Percentiles rank a stretch among this genome's conserved stretches.
Conservation (phyloP, 92 coral and sea anemone species). For the Epizoanthus fatuus region DNA sequence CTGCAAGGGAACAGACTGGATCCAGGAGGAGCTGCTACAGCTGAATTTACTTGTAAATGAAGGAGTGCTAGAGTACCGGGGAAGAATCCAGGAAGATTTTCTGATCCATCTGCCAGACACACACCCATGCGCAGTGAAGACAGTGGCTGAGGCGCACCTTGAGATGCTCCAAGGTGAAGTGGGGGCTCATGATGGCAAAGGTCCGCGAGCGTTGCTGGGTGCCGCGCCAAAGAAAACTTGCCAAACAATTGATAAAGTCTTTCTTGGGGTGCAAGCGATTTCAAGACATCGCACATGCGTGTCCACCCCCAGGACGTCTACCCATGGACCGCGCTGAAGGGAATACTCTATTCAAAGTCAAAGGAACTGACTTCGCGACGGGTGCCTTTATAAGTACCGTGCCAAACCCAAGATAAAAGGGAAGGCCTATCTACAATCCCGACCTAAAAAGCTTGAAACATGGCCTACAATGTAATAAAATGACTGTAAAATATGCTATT, state of each 20-base stretch:
- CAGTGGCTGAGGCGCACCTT: too few species aligned
- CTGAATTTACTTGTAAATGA: background rate
- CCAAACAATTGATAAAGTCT: slow-evolving; percentile 34
- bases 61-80: slow-evolving; percentile 29
- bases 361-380: background rate
- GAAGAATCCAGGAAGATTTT: slow-evolving; percentile 26
- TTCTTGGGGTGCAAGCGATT: slow-evolving; percentile 46
- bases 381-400: background rate
- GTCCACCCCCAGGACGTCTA: slow-evolving; percentile 54
- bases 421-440: background rate
- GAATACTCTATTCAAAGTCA: background rate
- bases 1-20: too few species aligned
- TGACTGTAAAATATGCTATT: too few species aligned
- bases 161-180: too few species aligned
- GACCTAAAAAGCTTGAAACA: too few species aligned
- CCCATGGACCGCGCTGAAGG: slow-evolving; percentile 52
- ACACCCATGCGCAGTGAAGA: slow-evolving; percentile 10
- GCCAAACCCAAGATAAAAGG: background rate
- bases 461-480: too few species aligned
- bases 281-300: slow-evolving; percentile 17
- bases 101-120: slow-evolving; percentile 38
- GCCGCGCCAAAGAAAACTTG: slow-evolving; percentile 33
- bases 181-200: too few species aligned
- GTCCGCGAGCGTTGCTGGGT: too few species aligned
- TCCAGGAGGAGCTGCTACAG: too few species aligned